These are phyloP conservation scores for Aethes cnicana DNA, from an alignment of 2,888 invertebrate genomes.

Conservation along the genomic window DNA sequence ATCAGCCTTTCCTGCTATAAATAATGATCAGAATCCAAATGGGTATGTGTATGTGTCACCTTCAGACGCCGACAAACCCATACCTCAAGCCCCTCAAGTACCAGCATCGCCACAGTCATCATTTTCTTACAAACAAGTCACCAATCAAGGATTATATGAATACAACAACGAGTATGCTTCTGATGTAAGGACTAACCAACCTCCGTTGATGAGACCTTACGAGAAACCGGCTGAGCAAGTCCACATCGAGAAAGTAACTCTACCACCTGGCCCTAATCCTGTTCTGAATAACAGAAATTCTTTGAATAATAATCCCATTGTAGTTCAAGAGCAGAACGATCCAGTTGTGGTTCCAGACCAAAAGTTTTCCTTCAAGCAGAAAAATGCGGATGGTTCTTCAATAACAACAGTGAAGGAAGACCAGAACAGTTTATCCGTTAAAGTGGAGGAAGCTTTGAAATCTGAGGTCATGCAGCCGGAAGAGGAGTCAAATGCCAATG, in stretches of 20 bases:
- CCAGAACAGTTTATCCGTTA: constrained; percentile 34
- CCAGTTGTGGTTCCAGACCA: constrained; percentile 38
- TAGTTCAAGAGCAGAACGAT: constrained; percentile 36
- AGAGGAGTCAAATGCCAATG: background rate
- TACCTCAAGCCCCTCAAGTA: background rate
- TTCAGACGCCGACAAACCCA: constrained; percentile 35
- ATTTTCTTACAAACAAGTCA: constrained; percentile 17
- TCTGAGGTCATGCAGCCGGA: background rate
- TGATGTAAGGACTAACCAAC: constrained; percentile 4
- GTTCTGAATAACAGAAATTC: constrained; percentile 8
- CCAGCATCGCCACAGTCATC: background rate
- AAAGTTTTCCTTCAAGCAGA: constrained; percentile 36
- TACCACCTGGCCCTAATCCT: background rate
- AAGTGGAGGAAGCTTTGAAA: constrained; percentile 19
- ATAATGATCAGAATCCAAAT: constrained; percentile 22
- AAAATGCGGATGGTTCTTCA: constrained; percentile 35
- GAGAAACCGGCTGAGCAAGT: background rate
- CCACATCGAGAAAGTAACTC: background rate
- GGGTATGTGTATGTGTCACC: constrained; percentile 41
- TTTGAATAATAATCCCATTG: constrained; percentile 37
- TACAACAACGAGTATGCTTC: constrained; percentile 1
- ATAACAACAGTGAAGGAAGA: constrained; percentile 31
- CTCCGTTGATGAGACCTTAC: background rate
- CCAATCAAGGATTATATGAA: constrained; percentile 8
- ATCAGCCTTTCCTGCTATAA: background rate